Percentiles rank a stretch among this genome's conserved stretches.
Evolutionary conservation across 1,140 invertebrate species (phyloP).

Genomic region (Tyrophagus putrescentiae): DNA sequence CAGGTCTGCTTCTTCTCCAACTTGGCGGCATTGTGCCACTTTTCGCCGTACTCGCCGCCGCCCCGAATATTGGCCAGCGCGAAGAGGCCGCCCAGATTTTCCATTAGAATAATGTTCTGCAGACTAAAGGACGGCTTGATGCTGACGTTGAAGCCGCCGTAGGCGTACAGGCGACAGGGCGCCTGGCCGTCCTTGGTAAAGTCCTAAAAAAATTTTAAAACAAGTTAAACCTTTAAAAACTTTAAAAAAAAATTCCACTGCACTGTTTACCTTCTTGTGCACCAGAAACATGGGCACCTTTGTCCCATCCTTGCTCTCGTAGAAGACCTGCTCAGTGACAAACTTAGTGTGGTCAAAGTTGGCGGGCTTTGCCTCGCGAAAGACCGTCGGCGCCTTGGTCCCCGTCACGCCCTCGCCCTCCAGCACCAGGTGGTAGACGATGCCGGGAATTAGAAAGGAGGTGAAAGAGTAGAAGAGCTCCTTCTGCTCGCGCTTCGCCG

Average conservation of each 20-base stretch:
- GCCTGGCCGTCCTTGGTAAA: slow-evolving; percentile 47
- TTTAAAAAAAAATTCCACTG: slow-evolving; percentile 9
- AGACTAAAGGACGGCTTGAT: slow-evolving; percentile 70
- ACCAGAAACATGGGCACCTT: slow-evolving; percentile 95
- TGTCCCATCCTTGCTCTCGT: slow-evolving; percentile 82
- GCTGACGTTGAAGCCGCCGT: slow-evolving; percentile 91
- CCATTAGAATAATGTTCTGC: slow-evolving; percentile 67
- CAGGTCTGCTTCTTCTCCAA: slow-evolving; percentile 90
- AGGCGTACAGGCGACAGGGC: slow-evolving; percentile 78
- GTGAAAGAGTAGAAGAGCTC: slow-evolving; percentile 89
- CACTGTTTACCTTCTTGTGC: slow-evolving; percentile 51
- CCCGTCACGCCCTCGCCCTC: slow-evolving; percentile 38
- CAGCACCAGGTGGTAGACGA: slow-evolving; percentile 66
- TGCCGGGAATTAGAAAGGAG: slow-evolving; percentile 78
- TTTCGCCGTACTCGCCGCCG: slow-evolving; percentile 82
- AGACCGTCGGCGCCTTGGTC: slow-evolving; percentile 43
- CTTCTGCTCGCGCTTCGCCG: slow-evolving; percentile 63
- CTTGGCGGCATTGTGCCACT: slow-evolving; percentile 86
- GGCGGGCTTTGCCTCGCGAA: slow-evolving; percentile 64
- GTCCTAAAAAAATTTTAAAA: slow-evolving; percentile 36
- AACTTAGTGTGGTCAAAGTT: slow-evolving; percentile 66
- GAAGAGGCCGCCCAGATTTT: slow-evolving; percentile 71
- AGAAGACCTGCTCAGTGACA: slow-evolving; percentile 80
- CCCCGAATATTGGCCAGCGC: slow-evolving; percentile 83
- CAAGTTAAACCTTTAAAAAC: too few relatives aligned